Evolutionary conservation across 2,888 invertebrate species (phyloP), one percentile per base, ranked within the genome.

Genomic region (Aporophyla nigra): DNA sequence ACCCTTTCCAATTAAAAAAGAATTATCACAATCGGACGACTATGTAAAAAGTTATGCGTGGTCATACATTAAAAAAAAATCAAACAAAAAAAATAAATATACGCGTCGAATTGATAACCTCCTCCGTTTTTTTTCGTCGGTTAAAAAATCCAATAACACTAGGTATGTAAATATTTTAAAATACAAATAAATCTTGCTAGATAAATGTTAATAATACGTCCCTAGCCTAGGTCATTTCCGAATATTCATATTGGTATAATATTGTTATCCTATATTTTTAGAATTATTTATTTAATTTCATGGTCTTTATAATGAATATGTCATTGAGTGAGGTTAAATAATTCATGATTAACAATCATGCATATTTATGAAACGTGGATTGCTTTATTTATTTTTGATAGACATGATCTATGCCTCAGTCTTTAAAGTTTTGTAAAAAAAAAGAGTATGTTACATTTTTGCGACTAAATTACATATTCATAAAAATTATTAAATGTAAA

Each of bases 271-370:
- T 56, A 61, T 49, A 71, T 56, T 49, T 53, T 43, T 21, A 24
- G 54, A 74, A 68, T 54, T 7, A 43, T 67, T 49, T 16, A n/a
- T 27, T 54, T 68, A 69, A 33, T 21, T 61, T 69, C 76, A 80
- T 67, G 77, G 78, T 68, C 51, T 49, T 59, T 58, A 5, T 65
- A 59, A 43, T 16, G 1, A 76, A 76, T 65, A 46, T 51, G 46
- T 9, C 10, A 56, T 5, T 43, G 49, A 51, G 27, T 61, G 24
- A 67, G 82, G 54, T 14, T 46, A 27, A 27, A 54, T 61, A 21
- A 27, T 81, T 56, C 16, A 46, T 58, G 19, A 46, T 46, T 71
- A 9, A 9, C n/a, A 43, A 43, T 9, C 10, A 62, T 16, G 21
- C 16, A 24, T 63, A 21, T 56, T 62, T 21, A 69, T 33, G 1